These are phyloP conservation scores for Gymnocephalus cernua DNA, from an alignment of 2,113 vertebrate genomes.

Conservation along the genomic window DNA sequence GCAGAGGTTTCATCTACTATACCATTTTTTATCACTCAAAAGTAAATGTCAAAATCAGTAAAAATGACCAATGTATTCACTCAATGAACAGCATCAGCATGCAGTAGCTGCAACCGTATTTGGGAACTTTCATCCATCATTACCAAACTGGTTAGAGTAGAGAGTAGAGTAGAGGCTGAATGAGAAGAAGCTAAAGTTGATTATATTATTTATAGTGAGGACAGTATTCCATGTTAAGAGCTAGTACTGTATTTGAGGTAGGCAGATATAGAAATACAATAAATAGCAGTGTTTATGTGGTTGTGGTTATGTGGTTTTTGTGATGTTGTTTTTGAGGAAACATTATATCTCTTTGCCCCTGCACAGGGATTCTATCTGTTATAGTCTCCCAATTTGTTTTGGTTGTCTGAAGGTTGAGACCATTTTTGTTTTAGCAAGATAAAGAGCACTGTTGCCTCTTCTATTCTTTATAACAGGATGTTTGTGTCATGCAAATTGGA, in stretches of 20 bases:
- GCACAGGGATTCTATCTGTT: neutral
- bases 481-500: neutral
- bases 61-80: neutral
- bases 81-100: neutral
- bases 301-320: neutral
- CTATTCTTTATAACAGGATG: neutral
- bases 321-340: neutral
- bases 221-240: neutral
- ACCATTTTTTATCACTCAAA: neutral
- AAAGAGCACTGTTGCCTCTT: neutral
- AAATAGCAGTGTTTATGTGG: too few relatives aligned
- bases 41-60: neutral
- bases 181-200: neutral
- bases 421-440: neutral
- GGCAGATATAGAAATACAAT: neutral
- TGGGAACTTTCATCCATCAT: neutral
- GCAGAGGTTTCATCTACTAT: neutral
- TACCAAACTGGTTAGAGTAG: neutral
- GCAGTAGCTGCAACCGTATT: neutral
- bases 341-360: neutral
- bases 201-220: neutral
- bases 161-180: neutral
- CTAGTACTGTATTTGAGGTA: neutral
- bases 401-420: neutral
- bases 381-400: slow-evolving; percentile 2